A percentile compares a stretch with the other conserved stretches of the same genome.
phyloP scores from a whole-genome alignment of 2,113 vertebrate genomes.

The Tichodroma muraria region DNA sequence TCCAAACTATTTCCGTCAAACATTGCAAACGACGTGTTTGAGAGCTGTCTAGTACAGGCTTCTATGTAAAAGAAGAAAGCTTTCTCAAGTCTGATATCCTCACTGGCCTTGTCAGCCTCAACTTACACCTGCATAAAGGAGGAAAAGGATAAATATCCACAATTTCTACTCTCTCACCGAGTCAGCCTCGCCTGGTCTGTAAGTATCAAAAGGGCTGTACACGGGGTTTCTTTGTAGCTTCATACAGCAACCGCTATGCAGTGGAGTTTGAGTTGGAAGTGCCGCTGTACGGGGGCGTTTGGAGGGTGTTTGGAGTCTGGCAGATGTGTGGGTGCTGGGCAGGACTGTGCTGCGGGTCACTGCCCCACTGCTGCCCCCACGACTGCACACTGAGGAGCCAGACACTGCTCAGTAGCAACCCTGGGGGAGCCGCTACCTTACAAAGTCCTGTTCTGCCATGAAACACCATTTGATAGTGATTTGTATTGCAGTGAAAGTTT shows the following conservation, averaged over 20 bases:
- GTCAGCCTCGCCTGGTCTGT: neutral
- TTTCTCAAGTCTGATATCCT: neutral
- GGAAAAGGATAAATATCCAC: neutral
- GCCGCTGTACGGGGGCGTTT: accelerated
- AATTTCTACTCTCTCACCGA: neutral
- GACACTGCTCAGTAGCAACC: neutral
- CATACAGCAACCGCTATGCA: accelerated
- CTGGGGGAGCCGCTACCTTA: neutral
- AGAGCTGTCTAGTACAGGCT: neutral
- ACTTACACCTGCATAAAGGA: neutral
- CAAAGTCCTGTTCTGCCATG: neutral
- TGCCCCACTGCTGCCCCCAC: neutral
- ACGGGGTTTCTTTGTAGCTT: neutral
- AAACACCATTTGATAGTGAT: neutral
- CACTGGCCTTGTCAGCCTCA: neutral
- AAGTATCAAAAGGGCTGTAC: neutral
- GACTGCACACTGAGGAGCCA: accelerated
- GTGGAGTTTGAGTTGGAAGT: neutral
- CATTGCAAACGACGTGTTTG: neutral
- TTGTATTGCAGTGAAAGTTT: neutral
- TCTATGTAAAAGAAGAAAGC: neutral
- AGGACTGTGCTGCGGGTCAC: neutral
- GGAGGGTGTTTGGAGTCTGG: neutral
- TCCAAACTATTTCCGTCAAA: neutral
- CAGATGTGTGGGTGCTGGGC: neutral